These are phyloP conservation scores for Gasterosteus aculeatus DNA, from an alignment of 2,113 vertebrate genomes.

Conservation along the genomic window DNA sequence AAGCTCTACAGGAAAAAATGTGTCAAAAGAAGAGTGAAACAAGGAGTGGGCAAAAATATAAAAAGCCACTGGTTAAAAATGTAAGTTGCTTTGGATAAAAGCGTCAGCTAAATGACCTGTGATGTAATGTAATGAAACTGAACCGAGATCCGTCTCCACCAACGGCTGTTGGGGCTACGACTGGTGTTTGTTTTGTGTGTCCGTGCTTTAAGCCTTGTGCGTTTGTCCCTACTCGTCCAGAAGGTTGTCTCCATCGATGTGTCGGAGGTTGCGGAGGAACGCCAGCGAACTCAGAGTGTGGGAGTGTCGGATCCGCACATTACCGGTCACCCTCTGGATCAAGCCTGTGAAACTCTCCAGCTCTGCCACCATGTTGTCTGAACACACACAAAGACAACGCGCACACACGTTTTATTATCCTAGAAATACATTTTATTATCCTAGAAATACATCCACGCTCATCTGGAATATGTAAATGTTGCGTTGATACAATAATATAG, in stretches of 20 bases:
- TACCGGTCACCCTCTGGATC: constrained; percentile 95
- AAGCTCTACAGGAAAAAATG: neutral
- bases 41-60: too few relatives aligned
- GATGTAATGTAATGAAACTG: too few relatives aligned
- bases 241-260: constrained; percentile 91
- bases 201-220: neutral
- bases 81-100: too few relatives aligned
- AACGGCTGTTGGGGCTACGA: neutral
- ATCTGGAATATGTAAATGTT: neutral
- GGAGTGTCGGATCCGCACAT: constrained; percentile 93
- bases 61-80: too few relatives aligned
- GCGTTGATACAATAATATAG: neutral
- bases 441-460: neutral
- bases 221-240: constrained; percentile 84
- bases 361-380: constrained; percentile 95
- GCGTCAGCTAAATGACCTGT: too few relatives aligned
- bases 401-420: constrained; percentile 1
- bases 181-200: neutral
- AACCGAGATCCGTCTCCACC: neutral
- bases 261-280: constrained; percentile 92
- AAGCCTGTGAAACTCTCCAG: constrained; percentile 96
- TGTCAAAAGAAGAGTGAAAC: neutral
- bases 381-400: constrained; percentile 40
- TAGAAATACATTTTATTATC: neutral
- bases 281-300: constrained; percentile 92